Evolutionary conservation across 2,113 vertebrate genomes (phyloP).

Genomic region (Python bivittatus): DNA sequence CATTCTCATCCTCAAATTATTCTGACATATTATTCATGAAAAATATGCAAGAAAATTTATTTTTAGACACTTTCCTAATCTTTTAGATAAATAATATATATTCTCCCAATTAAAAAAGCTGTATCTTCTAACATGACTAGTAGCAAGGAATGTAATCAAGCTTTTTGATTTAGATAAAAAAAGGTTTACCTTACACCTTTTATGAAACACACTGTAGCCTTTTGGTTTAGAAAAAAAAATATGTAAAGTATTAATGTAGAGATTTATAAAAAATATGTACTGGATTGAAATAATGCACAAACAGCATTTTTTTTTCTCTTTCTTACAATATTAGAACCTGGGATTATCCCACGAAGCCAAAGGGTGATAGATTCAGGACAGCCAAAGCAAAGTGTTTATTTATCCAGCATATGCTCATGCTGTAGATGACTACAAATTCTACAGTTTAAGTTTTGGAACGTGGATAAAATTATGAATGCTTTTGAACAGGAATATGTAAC

Average conservation of each 20-base stretch:
- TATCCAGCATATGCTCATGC: neutral
- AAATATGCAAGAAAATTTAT: neutral
- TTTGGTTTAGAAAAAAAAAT: neutral
- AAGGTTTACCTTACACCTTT: too few relatives aligned
- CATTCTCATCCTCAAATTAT: neutral
- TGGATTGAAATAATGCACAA: neutral
- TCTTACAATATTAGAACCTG: neutral
- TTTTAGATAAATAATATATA: neutral
- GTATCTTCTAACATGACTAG: neutral
- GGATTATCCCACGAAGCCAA: neutral
- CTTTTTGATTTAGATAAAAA: neutral
- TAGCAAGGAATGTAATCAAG: neutral
- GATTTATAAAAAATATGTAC: neutral
- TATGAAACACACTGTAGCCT: too few relatives aligned
- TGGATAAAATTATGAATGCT: neutral
- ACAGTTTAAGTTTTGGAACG: neutral
- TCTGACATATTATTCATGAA: neutral
- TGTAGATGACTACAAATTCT: neutral
- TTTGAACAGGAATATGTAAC: neutral
- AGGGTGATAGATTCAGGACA: neutral
- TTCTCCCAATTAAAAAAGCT: neutral
- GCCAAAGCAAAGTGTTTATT: neutral
- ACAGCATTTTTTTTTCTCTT: neutral
- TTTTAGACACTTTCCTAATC: constrained; percentile 5
- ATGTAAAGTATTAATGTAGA: neutral